Evolutionary conservation across 1,140 invertebrate species (phyloP).

Genomic region (Lasioglossum baleicum): DNA sequence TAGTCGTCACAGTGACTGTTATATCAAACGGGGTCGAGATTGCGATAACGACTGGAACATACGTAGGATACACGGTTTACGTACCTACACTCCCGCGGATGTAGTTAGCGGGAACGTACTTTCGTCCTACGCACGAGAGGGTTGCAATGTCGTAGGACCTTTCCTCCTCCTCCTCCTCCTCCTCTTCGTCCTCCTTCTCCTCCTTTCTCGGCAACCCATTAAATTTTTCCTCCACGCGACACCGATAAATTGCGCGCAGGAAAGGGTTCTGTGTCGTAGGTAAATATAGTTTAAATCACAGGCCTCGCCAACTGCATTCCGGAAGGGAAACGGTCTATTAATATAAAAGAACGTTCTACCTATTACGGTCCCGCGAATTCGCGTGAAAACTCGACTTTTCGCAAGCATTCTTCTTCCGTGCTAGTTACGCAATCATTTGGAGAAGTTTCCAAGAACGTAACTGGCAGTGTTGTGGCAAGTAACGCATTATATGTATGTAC

Average conservation of each 20-base stretch:
- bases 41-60: conserved; percentile 75
- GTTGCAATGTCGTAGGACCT: conserved; percentile 46
- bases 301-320: neutral
- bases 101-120: conserved; percentile 58
- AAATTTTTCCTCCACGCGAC: neutral
- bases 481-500: too few relatives aligned
- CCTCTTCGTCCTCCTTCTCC: neutral
- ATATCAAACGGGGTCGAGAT: conserved; percentile 77
- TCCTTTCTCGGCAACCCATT: neutral
- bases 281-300: conserved; percentile 6
- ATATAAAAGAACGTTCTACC: conserved; percentile 2
- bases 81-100: conserved; percentile 53
- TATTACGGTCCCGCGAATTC: too few relatives aligned
- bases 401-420: too few relatives aligned
- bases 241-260: neutral
- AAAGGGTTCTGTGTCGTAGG: neutral
- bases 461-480: too few relatives aligned
- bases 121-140: conserved; percentile 60
- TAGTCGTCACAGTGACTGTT: conserved; percentile 79
- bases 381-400: too few relatives aligned
- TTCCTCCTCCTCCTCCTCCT: neutral
- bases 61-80: conserved; percentile 72
- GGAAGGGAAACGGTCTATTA: neutral
- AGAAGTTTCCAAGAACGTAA: too few relatives aligned
- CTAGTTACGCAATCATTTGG: too few relatives aligned